Percentiles rank a stretch among this genome's conserved stretches.
These are phyloP conservation scores for Pseudolycoriella hygida DNA, from an alignment of 2,888 invertebrate genomes.

Conservation along the genomic window DNA sequence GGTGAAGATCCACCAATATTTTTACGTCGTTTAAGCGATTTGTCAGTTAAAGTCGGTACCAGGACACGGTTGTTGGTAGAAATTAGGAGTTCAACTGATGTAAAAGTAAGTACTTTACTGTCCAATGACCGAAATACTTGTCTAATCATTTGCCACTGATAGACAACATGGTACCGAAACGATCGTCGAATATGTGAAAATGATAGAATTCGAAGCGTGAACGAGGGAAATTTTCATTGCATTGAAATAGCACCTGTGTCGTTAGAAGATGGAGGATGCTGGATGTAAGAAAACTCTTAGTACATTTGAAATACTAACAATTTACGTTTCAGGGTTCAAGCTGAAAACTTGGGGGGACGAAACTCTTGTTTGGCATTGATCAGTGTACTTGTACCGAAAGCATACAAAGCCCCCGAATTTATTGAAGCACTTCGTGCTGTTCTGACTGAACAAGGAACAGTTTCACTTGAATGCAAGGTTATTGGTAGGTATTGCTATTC, in stretches of 20 bases:
- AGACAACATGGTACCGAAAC: slow-evolving; percentile 82
- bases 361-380: slow-evolving; percentile 60
- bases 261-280: slow-evolving; percentile 66
- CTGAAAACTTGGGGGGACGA: slow-evolving; percentile 52
- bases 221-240: slow-evolving; percentile 75
- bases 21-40: slow-evolving; percentile 65
- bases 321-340: slow-evolving; percentile 35
- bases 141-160: background rate
- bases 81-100: slow-evolving; percentile 59
- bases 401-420: slow-evolving; percentile 76
- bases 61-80: slow-evolving; percentile 71
- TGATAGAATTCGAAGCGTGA: slow-evolving; percentile 56
- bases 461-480: slow-evolving; percentile 80
- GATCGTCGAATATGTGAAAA: slow-evolving; percentile 56
- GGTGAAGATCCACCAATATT: slow-evolving; percentile 68
- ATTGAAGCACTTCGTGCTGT: slow-evolving; percentile 67
- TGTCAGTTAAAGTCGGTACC: slow-evolving; percentile 79
- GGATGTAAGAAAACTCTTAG: slow-evolving; percentile 36
- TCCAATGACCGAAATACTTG: background rate
- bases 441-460: slow-evolving; percentile 73
- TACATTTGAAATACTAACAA: too few species aligned
- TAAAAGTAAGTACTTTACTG: slow-evolving; percentile 40
- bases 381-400: slow-evolving; percentile 71
- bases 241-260: slow-evolving; percentile 67
- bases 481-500: too few species aligned